These are phyloP conservation scores for Dromiciops gliroides DNA, from an alignment of 2,113 vertebrate species.

Conservation along the genomic window DNA sequence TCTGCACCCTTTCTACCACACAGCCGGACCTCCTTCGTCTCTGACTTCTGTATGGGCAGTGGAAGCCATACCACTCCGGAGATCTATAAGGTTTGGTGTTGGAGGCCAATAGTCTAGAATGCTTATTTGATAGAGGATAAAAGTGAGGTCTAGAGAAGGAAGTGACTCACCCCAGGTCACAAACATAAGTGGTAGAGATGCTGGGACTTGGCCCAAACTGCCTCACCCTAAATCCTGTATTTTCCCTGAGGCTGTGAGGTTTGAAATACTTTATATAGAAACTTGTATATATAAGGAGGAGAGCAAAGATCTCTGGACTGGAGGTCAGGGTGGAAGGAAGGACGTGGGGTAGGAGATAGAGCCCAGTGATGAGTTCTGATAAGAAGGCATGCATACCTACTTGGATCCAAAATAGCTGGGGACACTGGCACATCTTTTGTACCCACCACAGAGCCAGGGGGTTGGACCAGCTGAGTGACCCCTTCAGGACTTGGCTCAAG, in stretches of 20 bases:
- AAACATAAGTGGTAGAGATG: background rate
- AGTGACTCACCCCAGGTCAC: background rate
- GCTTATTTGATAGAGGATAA: background rate
- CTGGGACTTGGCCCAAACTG: background rate
- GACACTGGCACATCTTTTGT: background rate
- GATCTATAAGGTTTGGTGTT: background rate
- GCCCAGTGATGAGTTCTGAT: background rate
- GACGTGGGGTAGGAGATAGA: background rate
- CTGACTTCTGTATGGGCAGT: background rate
- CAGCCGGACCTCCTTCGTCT: background rate
- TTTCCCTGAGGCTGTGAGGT: background rate
- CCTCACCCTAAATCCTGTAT: background rate
- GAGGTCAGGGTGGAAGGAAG: background rate
- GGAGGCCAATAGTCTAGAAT: background rate
- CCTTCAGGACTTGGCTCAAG: background rate
- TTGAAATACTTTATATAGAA: background rate
- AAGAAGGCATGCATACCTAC: background rate
- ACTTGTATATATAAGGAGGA: background rate
- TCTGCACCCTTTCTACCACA: fast-evolving
- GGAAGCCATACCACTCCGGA: background rate
- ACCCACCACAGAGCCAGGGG: background rate
- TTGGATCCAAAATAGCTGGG: background rate
- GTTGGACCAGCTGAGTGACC: background rate
- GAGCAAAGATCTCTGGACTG: background rate
- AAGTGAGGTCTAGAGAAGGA: background rate